Evolutionary conservation across 2,888 invertebrate species (phyloP).

Genomic region (Eubasilissa splendida): DNA sequence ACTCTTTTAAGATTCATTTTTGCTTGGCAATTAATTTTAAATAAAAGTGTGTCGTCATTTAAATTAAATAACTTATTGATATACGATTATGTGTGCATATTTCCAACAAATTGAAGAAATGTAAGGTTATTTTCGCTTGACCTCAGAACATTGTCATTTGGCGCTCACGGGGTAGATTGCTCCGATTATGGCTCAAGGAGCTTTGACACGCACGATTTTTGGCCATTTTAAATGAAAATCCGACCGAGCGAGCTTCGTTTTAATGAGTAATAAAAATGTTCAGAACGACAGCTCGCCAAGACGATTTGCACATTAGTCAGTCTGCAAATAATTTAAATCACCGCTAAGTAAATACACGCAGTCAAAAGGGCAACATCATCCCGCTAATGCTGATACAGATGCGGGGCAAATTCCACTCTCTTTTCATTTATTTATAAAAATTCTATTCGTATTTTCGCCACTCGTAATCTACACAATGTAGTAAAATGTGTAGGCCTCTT

Average conservation of each 20-base stretch:
- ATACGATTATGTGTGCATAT: too few species aligned
- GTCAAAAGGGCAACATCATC: not conserved
- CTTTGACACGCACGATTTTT: slow-evolving; percentile 22
- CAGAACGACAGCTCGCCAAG: slow-evolving; percentile 25
- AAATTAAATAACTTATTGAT: too few species aligned
- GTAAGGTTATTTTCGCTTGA: too few species aligned
- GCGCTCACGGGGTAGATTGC: not conserved
- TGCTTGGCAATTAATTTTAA: too few species aligned
- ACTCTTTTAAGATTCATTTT: too few species aligned
- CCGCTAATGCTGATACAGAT: not conserved
- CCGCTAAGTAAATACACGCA: not conserved
- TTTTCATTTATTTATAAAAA: not conserved
- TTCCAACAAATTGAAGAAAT: too few species aligned
- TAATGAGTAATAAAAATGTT: slow-evolving; percentile 30
- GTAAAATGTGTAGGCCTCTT: slow-evolving; percentile 26
- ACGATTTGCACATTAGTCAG: slow-evolving; percentile 33
- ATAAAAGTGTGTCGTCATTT: too few species aligned
- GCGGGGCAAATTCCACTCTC: not conserved
- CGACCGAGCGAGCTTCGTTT: slow-evolving; percentile 29
- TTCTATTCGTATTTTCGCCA: not conserved
- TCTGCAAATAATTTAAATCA: not conserved
- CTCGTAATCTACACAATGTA: slow-evolving; percentile 21
- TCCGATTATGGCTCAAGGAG: not conserved
- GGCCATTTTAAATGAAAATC: slow-evolving; percentile 26
- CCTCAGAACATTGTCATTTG: too few species aligned